phyloP scores from a whole-genome alignment of 2,888 invertebrate species.

The Euphydryas editha region DNA sequence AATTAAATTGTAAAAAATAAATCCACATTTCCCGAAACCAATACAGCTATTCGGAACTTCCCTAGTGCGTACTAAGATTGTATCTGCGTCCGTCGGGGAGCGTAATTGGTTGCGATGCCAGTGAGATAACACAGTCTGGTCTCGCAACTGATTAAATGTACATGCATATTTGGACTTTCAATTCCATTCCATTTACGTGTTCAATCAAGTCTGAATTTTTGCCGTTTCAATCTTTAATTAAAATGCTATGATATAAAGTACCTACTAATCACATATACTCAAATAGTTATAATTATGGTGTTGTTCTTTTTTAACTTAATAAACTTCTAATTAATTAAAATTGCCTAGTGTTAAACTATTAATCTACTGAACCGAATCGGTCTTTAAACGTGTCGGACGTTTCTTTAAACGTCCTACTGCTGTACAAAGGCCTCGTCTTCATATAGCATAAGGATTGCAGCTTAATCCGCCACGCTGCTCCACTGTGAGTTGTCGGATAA shows the following conservation, averaged over 20 bases:
- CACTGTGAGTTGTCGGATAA: too few species aligned
- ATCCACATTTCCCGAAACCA: not conserved
- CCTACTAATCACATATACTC: too few species aligned
- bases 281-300: too few species aligned
- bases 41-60: conserved; percentile 11
- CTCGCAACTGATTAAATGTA: conserved; percentile 46
- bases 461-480: too few species aligned
- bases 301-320: too few species aligned
- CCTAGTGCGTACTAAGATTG: conserved; percentile 44
- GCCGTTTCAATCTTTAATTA: not conserved
- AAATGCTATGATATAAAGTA: not conserved
- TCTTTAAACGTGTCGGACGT: too few species aligned
- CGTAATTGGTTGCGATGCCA: conserved; percentile 59
- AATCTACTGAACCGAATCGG: too few species aligned
- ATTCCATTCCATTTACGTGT: conserved; percentile 34
- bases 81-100: conserved; percentile 45
- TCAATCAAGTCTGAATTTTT: conserved; percentile 15
- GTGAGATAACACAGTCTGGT: conserved; percentile 52
- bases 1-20: not conserved
- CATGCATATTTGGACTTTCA: conserved; percentile 45
- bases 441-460: too few species aligned
- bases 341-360: too few species aligned
- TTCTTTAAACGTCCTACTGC: too few species aligned
- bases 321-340: too few species aligned
- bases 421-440: too few species aligned